Evolutionary conservation across 92 coral and sea anemone genomes (phyloP).

Genomic region (Ricordea florida): DNA sequence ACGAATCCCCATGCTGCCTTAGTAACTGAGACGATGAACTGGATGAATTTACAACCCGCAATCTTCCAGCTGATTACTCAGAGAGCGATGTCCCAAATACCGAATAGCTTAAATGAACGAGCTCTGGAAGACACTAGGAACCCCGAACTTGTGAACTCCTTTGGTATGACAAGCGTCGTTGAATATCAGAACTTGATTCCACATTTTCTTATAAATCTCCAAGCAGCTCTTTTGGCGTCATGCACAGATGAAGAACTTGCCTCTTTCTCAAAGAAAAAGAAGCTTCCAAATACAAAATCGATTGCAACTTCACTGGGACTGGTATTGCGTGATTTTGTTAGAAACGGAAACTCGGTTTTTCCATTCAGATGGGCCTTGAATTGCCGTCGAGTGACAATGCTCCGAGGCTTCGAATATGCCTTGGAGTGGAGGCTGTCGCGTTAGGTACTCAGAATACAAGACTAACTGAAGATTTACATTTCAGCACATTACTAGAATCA

Average conservation of each 20-base stretch:
- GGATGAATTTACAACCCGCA: slow-evolving; percentile 19
- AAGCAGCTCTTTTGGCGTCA: slow-evolving; percentile 54
- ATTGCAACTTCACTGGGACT: slow-evolving; percentile 53
- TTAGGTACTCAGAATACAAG: not conserved
- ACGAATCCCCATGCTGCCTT: slow-evolving; percentile 58
- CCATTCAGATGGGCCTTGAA: slow-evolving; percentile 67
- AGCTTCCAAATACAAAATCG: not conserved
- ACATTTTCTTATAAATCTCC: slow-evolving; percentile 51
- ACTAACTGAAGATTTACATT: not conserved
- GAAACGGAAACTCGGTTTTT: slow-evolving; percentile 56
- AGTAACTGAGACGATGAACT: slow-evolving; percentile 58
- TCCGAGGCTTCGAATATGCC: slow-evolving; percentile 39
- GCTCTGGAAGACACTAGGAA: slow-evolving; percentile 64
- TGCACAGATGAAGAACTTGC: not conserved
- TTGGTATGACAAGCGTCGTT: slow-evolving; percentile 2
- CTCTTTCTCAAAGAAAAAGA: not conserved
- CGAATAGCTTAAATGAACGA: no score
- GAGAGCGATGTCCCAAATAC: no score
- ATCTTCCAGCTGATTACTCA: not conserved
- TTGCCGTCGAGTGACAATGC: slow-evolving; percentile 32
- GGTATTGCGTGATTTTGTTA: slow-evolving; percentile 51
- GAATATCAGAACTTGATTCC: slow-evolving; percentile 51
- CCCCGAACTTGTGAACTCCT: slow-evolving; percentile 18
- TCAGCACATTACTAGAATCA: no score
- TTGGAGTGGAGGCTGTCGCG: slow-evolving; percentile 46